A percentile compares a stretch with the other conserved stretches of the same genome.
Evolutionary conservation across 2,113 vertebrate species (phyloP).

Genomic region (Ammospiza nelsoni): DNA sequence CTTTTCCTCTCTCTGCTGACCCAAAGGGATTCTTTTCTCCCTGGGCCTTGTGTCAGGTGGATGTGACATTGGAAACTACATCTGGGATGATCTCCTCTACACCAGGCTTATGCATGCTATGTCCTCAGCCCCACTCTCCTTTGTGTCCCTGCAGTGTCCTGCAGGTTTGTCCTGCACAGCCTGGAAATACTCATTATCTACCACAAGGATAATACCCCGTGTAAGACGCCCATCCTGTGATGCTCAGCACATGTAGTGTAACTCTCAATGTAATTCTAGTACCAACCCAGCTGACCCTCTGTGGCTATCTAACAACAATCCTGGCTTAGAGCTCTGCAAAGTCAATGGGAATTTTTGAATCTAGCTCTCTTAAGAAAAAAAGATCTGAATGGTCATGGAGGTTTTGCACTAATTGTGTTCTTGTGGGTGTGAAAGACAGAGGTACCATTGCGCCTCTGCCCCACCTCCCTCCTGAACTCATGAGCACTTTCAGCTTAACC

Average conservation of each 20-base stretch:
- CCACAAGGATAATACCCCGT: rapidly evolving
- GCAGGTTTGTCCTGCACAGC: neutral
- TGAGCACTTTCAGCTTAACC: neutral
- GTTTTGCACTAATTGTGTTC: neutral
- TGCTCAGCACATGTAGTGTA: rapidly evolving
- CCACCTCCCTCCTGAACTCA: neutral
- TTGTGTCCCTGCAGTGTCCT: neutral
- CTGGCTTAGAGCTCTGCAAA: neutral
- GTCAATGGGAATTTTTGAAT: neutral
- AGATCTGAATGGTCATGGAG: neutral
- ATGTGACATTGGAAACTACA: neutral
- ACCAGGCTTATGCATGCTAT: neutral
- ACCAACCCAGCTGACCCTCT: neutral
- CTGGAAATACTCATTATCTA: neutral
- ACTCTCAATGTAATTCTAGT: neutral
- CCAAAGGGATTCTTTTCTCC: neutral
- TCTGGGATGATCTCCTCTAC: neutral
- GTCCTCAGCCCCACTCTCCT: neutral
- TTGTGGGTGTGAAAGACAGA: neutral
- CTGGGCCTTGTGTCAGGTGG: neutral
- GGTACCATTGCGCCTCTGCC: neutral
- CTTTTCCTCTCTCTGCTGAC: neutral
- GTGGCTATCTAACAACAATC: neutral
- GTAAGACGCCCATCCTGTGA: neutral
- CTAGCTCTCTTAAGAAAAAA: neutral